Evolutionary conservation across 2,113 vertebrate species (phyloP).

Genomic region (Cranoglanis bouderius): DNA sequence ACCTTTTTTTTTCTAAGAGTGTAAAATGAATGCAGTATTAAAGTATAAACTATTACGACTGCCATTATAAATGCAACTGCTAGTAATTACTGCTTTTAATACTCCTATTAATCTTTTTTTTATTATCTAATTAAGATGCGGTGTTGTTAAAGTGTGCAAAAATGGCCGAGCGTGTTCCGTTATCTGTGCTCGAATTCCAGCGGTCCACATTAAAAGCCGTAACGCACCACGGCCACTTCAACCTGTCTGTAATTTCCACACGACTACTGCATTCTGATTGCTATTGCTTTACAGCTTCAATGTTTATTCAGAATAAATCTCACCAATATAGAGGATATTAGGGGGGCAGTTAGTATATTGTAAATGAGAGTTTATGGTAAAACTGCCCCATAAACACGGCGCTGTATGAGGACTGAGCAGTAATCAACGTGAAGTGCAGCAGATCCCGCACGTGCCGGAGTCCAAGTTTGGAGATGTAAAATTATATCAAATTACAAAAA

Average conservation of each 20-base stretch:
- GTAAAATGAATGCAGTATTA: background rate
- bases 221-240: slow-evolving; percentile 33
- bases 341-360: slow-evolving; percentile 69
- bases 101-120: background rate
- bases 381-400: slow-evolving; percentile 73
- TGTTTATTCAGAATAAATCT: slow-evolving; percentile 74
- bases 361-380: slow-evolving; percentile 78
- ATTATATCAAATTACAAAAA: background rate
- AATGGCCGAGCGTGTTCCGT: background rate
- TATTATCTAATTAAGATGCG: background rate
- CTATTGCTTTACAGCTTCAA: slow-evolving; percentile 71
- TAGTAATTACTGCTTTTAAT: background rate
- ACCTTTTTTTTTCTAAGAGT: too few species aligned
- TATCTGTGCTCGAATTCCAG: slow-evolving; percentile 44
- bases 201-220: slow-evolving; percentile 32
- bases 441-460: background rate
- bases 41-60: background rate
- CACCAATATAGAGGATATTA: slow-evolving; percentile 68
- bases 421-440: background rate
- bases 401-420: slow-evolving; percentile 56
- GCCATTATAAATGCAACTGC: background rate
- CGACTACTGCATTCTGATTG: slow-evolving; percentile 48
- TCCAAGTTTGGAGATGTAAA: background rate
- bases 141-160: background rate
- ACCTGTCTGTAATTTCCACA: slow-evolving; percentile 60